Base-by-base conservation (phyloP, 1,140 invertebrate species). In the Lepidurus arcticus region DNA sequence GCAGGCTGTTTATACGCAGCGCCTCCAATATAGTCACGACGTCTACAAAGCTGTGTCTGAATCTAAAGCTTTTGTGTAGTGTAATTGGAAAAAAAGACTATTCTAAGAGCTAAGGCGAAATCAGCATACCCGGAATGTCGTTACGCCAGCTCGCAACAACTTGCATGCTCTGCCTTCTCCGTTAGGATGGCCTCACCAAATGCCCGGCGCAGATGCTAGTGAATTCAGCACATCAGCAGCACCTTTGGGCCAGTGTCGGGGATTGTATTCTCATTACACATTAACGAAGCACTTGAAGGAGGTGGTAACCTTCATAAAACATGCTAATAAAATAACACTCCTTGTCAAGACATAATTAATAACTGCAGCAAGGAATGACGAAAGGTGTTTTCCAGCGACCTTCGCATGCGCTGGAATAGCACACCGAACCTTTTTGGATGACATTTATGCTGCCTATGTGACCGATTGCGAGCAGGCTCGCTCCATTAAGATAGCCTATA, bases 81-180 rank as follows among this genome's bases (percentile, higher is more conserved):
- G 16, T 13, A 21, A 21, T 7, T 13, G 21, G 5, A 16, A 65
- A 65, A 65, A 65, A 65, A 65, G 53, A 65, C n/a, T 16, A n/a
- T 21, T 21, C 13, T 34, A 34, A 34, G 34, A 65, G 53, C 53
- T 16, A 21, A 21, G 53, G 53, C 4, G 21, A 65, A 65, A 65
- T 65, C 53, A 65, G 21, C 53, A 65, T 16, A n/a, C 53, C 53
- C 53, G 53, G 53, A 65, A 65, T 65, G 53, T 65, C 53, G n/a
- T 65, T 65, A 16, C 53, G 53, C 53, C 53, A 65, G 53, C 53
- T 65, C 21, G 53, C 13, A 65, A 65, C 53, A 65, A 65, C 53
- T 65, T 65, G 53, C 53, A 65, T 65, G 53, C 53, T 65, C 21
- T 65, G 3, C 53, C 53, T n/a, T 65, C 53, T 65, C 53, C 53